phyloP scores from a whole-genome alignment of 2,113 vertebrate species.

The Silurus glanis region DNA sequence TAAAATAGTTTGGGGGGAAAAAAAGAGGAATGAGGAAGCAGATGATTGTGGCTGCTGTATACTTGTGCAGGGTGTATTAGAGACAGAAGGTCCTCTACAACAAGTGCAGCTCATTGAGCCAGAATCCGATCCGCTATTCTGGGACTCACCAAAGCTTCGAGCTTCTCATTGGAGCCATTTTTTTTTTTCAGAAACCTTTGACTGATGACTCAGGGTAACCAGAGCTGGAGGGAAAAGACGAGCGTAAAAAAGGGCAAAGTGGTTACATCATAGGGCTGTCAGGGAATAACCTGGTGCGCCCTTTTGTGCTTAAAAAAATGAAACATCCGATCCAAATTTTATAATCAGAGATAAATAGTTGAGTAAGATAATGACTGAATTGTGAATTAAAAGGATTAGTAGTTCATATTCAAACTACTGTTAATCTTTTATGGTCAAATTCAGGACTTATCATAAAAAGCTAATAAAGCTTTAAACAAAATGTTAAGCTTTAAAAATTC shows the following conservation, averaged over 20 bases:
- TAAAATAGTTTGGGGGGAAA: neutral
- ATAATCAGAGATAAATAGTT: neutral
- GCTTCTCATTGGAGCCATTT: slow-evolving; percentile 2
- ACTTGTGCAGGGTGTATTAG: neutral
- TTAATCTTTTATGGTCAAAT: neutral
- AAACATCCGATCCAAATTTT: neutral
- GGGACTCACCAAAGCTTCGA: slow-evolving; percentile 14
- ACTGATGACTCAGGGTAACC: slow-evolving; percentile 28
- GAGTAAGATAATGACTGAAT: neutral
- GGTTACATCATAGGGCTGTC: slow-evolving; percentile 1
- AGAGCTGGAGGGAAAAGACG: slow-evolving; percentile 19
- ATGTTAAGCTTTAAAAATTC: neutral
- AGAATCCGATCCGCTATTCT: slow-evolving; percentile 19
- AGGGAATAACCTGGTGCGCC: slow-evolving; percentile 6
- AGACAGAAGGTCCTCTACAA: neutral
- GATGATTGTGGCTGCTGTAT: neutral
- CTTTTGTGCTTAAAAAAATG: neutral
- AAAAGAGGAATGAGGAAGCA: neutral
- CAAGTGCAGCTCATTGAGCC: slow-evolving; percentile 18
- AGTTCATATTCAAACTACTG: neutral
- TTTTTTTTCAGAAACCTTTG: slow-evolving; percentile 21
- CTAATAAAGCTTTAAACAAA: neutral
- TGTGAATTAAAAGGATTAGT: neutral
- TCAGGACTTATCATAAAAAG: neutral
- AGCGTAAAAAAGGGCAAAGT: neutral